Conservation (phyloP, 2,113 vertebrate species). For the Phrynosoma blainvillii region DNA sequence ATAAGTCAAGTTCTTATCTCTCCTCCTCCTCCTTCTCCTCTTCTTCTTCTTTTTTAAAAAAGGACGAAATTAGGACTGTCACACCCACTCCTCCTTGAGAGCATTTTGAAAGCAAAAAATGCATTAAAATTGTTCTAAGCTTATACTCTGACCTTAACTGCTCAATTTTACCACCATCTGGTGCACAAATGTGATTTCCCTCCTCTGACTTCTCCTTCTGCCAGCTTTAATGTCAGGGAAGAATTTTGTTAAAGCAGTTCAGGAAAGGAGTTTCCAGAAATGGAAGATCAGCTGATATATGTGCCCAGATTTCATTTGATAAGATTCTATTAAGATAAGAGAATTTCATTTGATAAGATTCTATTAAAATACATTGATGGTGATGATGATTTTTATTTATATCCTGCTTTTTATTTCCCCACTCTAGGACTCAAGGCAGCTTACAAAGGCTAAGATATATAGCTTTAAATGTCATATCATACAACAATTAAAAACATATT, state of each 20-base stretch:
- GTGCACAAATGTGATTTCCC: neutral
- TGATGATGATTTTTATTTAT: no score
- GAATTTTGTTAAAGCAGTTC: neutral
- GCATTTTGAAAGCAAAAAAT: neutral
- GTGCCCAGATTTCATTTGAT: neutral
- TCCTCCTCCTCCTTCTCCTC: no score
- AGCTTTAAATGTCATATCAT: no score
- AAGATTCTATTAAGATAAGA: no score
- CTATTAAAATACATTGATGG: no score
- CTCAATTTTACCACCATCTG: neutral
- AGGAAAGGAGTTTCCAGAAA: neutral
- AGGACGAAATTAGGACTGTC: no score
- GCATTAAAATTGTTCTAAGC: neutral
- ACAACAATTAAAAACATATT: no score
- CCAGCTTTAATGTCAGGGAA: neutral
- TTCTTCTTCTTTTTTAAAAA: no score
- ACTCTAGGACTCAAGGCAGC: no score
- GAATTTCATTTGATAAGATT: no score
- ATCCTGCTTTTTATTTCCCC: no score
- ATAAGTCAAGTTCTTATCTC: neutral
- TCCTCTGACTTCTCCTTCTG: neutral
- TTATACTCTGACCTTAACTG: neutral
- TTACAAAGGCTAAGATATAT: no score
- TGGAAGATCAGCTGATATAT: neutral
- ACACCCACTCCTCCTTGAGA: neutral